Evolutionary conservation across 2,888 invertebrate genomes (phyloP).

Genomic region (Stenotaenia linearis): DNA sequence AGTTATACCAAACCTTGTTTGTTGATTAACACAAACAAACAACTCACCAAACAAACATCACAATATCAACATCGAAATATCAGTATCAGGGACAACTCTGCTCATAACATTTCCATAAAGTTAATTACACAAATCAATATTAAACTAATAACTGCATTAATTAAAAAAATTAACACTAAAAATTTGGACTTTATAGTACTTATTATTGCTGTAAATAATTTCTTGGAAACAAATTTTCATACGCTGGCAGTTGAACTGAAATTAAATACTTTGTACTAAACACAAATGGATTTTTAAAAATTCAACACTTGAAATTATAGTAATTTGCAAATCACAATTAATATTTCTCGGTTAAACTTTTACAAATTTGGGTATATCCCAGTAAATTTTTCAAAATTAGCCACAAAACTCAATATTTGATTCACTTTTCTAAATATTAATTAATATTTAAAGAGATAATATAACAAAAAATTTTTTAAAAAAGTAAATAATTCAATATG

Average conservation of each 20-base stretch:
- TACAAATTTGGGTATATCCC: too few species aligned
- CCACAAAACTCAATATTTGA: background rate
- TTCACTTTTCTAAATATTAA: too few species aligned
- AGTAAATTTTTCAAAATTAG: too few species aligned
- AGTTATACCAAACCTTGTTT: too few species aligned
- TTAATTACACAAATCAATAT: background rate
- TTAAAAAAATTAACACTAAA: background rate
- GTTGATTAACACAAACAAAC: too few species aligned
- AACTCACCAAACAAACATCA: too few species aligned
- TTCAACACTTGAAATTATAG: background rate
- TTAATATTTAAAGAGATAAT: too few species aligned
- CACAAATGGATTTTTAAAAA: too few species aligned
- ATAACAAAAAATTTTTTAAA: too few species aligned
- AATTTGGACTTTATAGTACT: background rate
- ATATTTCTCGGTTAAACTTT: background rate
- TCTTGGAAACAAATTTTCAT: background rate
- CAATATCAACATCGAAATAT: background rate
- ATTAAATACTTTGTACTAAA: background rate
- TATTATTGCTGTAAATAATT: background rate
- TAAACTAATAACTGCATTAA: background rate
- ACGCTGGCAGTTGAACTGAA: background rate
- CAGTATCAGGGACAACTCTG: too few species aligned
- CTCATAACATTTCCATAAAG: background rate
- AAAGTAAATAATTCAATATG: too few species aligned
- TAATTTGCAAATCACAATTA: background rate